These are phyloP conservation scores for Eilema griseolum DNA, from an alignment of 2,888 invertebrate species.

Conservation along the genomic window DNA sequence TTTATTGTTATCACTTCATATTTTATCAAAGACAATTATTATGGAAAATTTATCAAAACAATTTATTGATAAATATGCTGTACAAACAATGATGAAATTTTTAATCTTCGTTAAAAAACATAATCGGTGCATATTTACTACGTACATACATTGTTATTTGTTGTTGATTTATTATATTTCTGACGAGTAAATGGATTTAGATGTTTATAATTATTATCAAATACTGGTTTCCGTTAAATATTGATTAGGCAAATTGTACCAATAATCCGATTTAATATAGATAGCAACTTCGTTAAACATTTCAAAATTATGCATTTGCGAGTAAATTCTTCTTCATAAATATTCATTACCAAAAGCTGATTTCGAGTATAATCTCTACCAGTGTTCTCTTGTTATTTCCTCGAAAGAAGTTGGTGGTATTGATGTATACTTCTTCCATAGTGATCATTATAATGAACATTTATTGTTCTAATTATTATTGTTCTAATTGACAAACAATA, in stretches of 20 bases:
- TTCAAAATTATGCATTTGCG: background rate
- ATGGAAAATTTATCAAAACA: background rate
- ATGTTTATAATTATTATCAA: background rate
- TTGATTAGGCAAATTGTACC: background rate
- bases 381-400: background rate
- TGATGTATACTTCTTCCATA: background rate
- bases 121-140: background rate
- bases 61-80: background rate
- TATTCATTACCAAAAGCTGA: background rate
- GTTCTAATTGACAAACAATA: no score
- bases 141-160: background rate
- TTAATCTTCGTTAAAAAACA: background rate
- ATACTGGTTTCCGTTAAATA: background rate
- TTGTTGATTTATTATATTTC: background rate
- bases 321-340: background rate
- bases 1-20: background rate
- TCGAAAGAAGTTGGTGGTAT: background rate
- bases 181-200: conserved; percentile 1
- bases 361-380: background rate
- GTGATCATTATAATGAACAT: background rate
- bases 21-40: conserved; percentile 2
- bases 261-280: conserved; percentile 6
- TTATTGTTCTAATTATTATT: background rate
- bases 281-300: background rate
- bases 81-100: conserved; percentile 1